Percentiles rank a stretch among this genome's conserved stretches.
These are phyloP conservation scores for Euthynnus affinis DNA, from an alignment of 2,797 vertebrate genomes.

Conservation along the genomic window DNA sequence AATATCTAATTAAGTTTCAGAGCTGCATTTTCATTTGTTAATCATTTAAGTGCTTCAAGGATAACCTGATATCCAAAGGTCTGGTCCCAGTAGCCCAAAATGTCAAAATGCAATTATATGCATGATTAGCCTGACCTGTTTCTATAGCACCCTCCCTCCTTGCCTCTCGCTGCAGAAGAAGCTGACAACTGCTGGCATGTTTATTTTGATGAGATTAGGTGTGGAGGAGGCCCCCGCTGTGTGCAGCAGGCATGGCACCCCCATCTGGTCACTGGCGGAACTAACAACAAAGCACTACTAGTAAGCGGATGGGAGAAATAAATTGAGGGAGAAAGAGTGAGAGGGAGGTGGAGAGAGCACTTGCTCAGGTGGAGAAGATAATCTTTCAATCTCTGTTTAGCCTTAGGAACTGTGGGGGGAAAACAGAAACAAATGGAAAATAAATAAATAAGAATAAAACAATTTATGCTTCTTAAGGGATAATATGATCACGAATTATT, in stretches of 20 bases:
- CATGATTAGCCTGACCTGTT: constrained; percentile 93
- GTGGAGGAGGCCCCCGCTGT: constrained; percentile 78
- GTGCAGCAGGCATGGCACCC: constrained; percentile 86
- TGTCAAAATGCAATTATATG: constrained; percentile 96
- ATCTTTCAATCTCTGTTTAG: constrained; percentile 81
- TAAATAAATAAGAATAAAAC: constrained; percentile 86
- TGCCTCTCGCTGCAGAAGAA: constrained; percentile 75
- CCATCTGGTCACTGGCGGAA: constrained; percentile 84
- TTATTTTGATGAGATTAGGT: constrained; percentile 87
- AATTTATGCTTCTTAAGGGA: constrained; percentile 88
- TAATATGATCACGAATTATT: constrained; percentile 88
- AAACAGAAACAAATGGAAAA: constrained; percentile 72
- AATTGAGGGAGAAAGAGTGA: constrained; percentile 32
- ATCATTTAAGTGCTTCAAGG: constrained; percentile 91
- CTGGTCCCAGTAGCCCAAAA: constrained; percentile 89
- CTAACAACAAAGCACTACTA: constrained; percentile 55
- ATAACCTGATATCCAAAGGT: constrained; percentile 92
- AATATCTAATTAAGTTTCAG: constrained; percentile 90
- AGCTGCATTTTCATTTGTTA: constrained; percentile 90
- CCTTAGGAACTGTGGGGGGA: constrained; percentile 58
- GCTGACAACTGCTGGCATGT: constrained; percentile 84
- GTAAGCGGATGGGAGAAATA: constrained; percentile 33
- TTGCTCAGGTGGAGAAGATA: constrained; percentile 73
- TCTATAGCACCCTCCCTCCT: constrained; percentile 85
- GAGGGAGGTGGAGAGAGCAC: constrained; percentile 37